Conservation (phyloP, 2,113 vertebrate species). For the Butastur rufipennis region DNA sequence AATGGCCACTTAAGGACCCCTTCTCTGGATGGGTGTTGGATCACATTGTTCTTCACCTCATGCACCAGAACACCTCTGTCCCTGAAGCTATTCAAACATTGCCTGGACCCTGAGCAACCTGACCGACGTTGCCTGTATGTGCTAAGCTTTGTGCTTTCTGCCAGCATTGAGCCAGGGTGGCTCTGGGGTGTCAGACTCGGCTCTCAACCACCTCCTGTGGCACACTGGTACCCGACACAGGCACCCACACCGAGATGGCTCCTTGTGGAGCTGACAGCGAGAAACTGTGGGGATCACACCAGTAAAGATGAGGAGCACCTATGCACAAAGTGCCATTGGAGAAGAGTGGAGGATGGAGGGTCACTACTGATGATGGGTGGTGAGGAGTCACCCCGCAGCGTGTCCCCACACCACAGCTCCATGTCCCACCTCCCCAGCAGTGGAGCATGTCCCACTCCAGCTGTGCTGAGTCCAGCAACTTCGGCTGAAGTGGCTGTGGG, state of each 20-base stretch:
- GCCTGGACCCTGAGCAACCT: not conserved
- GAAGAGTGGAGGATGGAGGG: not conserved
- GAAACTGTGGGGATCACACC: not conserved
- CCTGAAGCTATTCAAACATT: not conserved
- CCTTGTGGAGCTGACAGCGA: not conserved
- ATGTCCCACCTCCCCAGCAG: not conserved
- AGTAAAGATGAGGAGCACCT: not conserved
- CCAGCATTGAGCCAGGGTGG: not conserved
- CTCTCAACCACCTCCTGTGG: not conserved
- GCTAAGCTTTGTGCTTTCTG: not conserved
- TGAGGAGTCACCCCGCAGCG: not conserved
- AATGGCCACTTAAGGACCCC: not conserved
- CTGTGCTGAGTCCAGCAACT: not conserved
- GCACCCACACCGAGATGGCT: not conserved
- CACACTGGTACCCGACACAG: no score
- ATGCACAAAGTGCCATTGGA: not conserved
- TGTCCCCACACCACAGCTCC: not conserved
- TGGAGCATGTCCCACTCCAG: not conserved
- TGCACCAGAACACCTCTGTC: not conserved
- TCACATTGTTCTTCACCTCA: not conserved
- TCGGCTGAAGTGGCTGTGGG: not conserved
- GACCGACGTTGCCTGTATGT: rapidly evolving
- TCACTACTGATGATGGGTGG: not conserved
- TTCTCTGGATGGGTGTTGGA: not conserved
- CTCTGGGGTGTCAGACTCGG: not conserved